A percentile compares a stretch with the other conserved stretches of the same genome.
Evolutionary conservation across 2,113 vertebrate genomes (phyloP).

Genomic region (Siniperca knerii): DNA sequence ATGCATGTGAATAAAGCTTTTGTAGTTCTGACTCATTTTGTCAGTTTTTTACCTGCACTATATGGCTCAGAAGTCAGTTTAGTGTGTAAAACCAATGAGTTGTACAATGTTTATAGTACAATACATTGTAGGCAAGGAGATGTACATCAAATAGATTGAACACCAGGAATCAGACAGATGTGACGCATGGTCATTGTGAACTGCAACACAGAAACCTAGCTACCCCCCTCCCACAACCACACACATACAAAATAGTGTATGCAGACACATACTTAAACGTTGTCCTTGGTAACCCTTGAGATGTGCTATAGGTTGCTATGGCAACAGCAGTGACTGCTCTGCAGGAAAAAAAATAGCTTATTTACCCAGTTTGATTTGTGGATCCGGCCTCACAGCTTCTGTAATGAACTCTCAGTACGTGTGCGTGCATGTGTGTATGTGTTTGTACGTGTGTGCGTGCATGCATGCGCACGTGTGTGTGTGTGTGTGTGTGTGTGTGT

Average conservation of each 20-base stretch:
- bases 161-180: conserved; percentile 34
- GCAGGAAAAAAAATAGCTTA: conserved; percentile 67
- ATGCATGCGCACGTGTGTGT: neutral
- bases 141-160: conserved; percentile 25
- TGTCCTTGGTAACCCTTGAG: conserved; percentile 69
- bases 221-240: neutral
- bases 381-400: conserved; percentile 62
- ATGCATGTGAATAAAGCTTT: neutral
- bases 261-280: conserved; percentile 56
- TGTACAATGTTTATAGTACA: conserved; percentile 11
- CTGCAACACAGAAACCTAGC: conserved; percentile 18
- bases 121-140: conserved; percentile 15
- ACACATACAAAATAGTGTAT: conserved; percentile 22
- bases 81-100: conserved; percentile 4
- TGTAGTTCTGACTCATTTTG: neutral
- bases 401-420: conserved; percentile 49
- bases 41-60: neutral
- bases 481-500: neutral
- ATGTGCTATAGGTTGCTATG: conserved; percentile 73
- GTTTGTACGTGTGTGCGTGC: neutral
- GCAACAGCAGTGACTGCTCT: conserved; percentile 62
- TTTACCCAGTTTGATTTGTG: conserved; percentile 78
- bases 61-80: neutral
- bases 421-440: neutral
- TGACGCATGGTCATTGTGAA: conserved; percentile 55